A percentile compares a stretch with the other conserved stretches of the same genome.
These are phyloP conservation scores for Enhydra lutris DNA, from an alignment of 2,113 vertebrate genomes.

Conservation along the genomic window DNA sequence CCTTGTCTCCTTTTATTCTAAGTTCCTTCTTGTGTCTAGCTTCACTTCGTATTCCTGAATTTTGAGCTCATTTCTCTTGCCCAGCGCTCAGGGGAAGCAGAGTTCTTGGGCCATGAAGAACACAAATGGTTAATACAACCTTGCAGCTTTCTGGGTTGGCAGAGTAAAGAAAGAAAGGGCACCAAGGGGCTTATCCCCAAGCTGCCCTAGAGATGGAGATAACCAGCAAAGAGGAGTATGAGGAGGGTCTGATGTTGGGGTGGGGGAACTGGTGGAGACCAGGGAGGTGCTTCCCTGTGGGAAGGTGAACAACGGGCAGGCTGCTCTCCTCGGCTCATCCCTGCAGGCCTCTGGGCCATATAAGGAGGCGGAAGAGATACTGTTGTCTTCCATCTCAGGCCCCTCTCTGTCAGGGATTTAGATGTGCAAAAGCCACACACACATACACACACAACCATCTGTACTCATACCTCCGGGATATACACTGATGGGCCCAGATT, in stretches of 20 bases:
- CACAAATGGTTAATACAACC: neutral
- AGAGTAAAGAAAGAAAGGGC: neutral
- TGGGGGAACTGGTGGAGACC: neutral
- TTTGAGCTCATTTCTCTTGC: slow-evolving; percentile 12
- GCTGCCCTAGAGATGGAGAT: neutral
- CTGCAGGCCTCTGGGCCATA: neutral
- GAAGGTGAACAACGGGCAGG: neutral
- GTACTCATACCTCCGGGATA: neutral
- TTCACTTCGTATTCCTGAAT: neutral
- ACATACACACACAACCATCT: neutral
- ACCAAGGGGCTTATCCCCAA: neutral
- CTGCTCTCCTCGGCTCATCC: neutral
- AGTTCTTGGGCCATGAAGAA: neutral
- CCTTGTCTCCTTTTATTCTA: neutral
- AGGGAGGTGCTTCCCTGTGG: neutral
- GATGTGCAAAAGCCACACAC: neutral
- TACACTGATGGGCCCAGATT: neutral
- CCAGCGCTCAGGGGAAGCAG: neutral
- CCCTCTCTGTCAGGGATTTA: neutral
- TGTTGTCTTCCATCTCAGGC: neutral
- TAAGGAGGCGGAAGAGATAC: slow-evolving; percentile 11
- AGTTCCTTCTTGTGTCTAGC: neutral
- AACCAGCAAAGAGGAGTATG: neutral
- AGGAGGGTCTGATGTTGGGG: neutral
- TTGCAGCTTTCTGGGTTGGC: neutral